A percentile compares a stretch with the other conserved stretches of the same genome.
These are phyloP conservation scores for Colletes gigas DNA, from an alignment of 1,140 invertebrate species.

Conservation along the genomic window DNA sequence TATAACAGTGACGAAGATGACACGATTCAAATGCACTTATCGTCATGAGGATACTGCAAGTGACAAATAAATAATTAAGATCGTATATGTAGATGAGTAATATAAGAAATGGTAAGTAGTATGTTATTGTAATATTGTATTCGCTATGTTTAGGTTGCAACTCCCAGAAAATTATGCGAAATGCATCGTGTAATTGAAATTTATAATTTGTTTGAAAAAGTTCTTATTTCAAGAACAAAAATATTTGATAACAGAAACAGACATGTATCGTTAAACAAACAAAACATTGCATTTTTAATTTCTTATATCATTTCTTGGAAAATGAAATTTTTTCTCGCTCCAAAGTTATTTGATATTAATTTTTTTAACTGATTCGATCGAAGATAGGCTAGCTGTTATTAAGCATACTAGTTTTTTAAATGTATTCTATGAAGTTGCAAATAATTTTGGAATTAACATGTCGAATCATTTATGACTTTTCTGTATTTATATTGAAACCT, in stretches of 20 bases:
- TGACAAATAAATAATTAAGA: constrained; percentile 62
- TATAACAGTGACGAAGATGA: constrained; percentile 38
- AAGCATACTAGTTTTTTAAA: neutral
- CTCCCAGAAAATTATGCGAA: constrained; percentile 30
- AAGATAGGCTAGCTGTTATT: constrained; percentile 15
- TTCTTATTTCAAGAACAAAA: neutral
- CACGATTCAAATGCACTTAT: constrained; percentile 58
- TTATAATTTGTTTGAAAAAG: constrained; percentile 12
- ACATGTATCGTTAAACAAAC: constrained; percentile 14
- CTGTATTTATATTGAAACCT: constrained; percentile 17
- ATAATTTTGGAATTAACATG: constrained; percentile 16
- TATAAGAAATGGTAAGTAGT: constrained; percentile 42
- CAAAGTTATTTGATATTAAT: neutral
- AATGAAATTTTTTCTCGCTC: neutral
- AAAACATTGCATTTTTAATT: constrained; percentile 9
- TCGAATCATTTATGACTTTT: constrained; percentile 12
- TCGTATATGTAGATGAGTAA: constrained; percentile 48
- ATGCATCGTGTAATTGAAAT: constrained; percentile 3
- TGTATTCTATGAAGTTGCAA: neutral
- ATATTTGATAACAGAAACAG: constrained; percentile 20
- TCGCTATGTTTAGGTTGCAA: constrained; percentile 39
- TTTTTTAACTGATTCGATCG: constrained; percentile 1
- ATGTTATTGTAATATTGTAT: constrained; percentile 24
- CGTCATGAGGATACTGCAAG: constrained; percentile 48
- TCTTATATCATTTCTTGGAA: neutral